Evolutionary conservation across 2,888 invertebrate species (phyloP).

Genomic region (Taphrorychus bicolor): DNA sequence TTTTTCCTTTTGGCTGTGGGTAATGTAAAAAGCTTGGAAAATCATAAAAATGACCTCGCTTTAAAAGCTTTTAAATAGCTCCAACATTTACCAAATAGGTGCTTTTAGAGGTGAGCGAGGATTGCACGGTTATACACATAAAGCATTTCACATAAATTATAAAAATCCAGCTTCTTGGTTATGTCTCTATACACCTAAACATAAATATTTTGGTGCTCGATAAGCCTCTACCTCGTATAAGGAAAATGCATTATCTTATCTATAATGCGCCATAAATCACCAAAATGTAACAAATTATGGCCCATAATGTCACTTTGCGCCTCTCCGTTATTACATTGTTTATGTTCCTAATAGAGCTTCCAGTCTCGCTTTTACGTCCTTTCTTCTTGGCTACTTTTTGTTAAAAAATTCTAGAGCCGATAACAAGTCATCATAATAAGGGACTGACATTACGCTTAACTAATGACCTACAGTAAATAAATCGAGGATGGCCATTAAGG

Average conservation of each 20-base stretch:
- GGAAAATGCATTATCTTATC: neutral
- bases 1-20: neutral
- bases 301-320: neutral
- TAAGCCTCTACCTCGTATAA: neutral
- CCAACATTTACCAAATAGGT: neutral
- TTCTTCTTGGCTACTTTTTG: neutral
- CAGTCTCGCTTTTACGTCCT: neutral
- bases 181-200: too few relatives aligned
- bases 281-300: neutral
- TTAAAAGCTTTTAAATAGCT: neutral
- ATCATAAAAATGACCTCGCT: neutral
- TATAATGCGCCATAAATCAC: neutral
- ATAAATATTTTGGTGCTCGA: neutral
- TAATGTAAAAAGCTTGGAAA: neutral
- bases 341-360: neutral
- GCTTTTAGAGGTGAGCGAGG: neutral
- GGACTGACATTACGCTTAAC: neutral
- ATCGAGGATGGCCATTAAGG: neutral
- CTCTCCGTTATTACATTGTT: neutral
- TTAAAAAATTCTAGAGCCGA: neutral
- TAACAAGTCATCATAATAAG: neutral
- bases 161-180: too few relatives aligned
- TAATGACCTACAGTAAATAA: neutral
- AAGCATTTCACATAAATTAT: too few relatives aligned
- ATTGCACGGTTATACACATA: neutral